A percentile compares a stretch with the other conserved stretches of the same genome.
phyloP scores from a whole-genome alignment of 2,888 invertebrate genomes.

The Amblyjoppa fuscipennis region DNA sequence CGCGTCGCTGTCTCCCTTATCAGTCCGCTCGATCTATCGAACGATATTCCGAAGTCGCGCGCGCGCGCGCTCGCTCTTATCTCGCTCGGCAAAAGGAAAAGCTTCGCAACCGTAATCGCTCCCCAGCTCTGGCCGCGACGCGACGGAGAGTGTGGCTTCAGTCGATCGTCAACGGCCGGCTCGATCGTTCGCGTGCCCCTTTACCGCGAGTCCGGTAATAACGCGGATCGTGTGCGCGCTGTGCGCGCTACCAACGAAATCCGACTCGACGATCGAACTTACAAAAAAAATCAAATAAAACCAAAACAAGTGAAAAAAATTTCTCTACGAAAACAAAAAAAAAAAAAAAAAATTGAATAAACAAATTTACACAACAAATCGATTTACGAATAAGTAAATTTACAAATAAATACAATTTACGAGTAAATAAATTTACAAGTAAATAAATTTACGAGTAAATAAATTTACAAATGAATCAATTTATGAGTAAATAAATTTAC shows the following conservation, averaged over 20 bases:
- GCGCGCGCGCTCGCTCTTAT: constrained; percentile 3
- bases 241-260: constrained; percentile 2
- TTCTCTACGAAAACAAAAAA: no score
- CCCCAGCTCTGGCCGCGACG: background rate
- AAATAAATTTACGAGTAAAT: no score
- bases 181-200: constrained; percentile 19
- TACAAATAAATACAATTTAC: no score
- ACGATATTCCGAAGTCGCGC: constrained; percentile 7
- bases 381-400: no score
- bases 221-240: constrained; percentile 16
- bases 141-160: constrained; percentile 23
- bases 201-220: constrained; percentile 14
- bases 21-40: constrained; percentile 3
- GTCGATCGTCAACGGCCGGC: constrained; percentile 59
- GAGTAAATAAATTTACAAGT: no score
- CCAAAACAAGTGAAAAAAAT: no score
- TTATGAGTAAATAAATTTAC: no score
- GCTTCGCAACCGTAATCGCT: constrained; percentile 10
- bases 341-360: no score
- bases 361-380: no score
- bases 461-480: no score
- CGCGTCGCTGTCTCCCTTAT: constrained; percentile 19
- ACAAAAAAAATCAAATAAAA: background rate
- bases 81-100: constrained; percentile 13
- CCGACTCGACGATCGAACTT: background rate